These are phyloP conservation scores for Berghia stephanieae DNA, from an alignment of 1,140 invertebrate species.

Conservation along the genomic window DNA sequence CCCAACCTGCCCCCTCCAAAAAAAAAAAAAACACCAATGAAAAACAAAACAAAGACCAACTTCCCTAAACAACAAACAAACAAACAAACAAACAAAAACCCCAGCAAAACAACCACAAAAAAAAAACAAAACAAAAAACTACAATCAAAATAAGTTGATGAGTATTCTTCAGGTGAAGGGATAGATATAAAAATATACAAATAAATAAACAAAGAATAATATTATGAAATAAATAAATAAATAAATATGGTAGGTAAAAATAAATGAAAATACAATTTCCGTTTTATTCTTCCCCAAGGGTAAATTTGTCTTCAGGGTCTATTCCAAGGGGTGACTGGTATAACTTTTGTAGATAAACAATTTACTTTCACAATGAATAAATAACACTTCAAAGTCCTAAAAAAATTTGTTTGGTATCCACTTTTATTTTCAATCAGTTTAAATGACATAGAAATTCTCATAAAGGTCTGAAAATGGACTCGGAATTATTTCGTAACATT, in stretches of 20 bases:
- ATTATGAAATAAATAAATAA: no score
- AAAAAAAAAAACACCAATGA: neutral
- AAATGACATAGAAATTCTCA: neutral
- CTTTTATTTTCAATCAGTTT: neutral
- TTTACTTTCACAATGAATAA: neutral
- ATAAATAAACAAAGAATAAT: no score
- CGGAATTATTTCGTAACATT: neutral
- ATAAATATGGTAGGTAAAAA: no score
- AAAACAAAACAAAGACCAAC: neutral
- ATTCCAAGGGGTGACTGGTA: no score
- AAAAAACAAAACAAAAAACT: neutral
- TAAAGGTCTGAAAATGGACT: neutral
- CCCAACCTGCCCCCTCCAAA: neutral
- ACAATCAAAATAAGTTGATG: no score
- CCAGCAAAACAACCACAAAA: neutral
- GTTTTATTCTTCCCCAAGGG: no score
- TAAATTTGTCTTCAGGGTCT: no score
- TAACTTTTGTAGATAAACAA: neutral
- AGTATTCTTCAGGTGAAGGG: no score
- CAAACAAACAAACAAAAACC: neutral
- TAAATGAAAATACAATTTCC: no score
- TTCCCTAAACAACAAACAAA: neutral
- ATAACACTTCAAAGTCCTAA: neutral
- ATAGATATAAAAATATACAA: no score
- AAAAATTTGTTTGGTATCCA: constrained; percentile 5